Conservation (phyloP, 2,797 vertebrate genomes). For the Scyliorhinus canicula region DNA sequence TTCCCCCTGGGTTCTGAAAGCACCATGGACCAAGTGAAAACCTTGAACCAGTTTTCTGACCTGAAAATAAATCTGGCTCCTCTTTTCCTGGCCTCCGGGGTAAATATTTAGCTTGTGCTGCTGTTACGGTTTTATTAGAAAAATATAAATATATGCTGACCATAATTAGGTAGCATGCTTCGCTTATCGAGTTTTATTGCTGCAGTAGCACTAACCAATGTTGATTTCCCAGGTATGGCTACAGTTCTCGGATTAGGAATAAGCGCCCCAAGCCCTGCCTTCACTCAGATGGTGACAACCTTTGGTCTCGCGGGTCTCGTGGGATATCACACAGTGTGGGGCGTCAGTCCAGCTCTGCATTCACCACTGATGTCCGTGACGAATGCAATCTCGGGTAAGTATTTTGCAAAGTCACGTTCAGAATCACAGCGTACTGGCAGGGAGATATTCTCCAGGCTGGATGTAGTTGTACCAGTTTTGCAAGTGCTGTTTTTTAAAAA, state of each 20-base stretch:
- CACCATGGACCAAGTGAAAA: not conserved
- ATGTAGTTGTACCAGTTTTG: not conserved
- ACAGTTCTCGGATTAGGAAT: conserved; percentile 61
- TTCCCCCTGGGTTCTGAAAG: too few species aligned
- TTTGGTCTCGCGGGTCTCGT: conserved; percentile 70
- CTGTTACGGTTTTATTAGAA: not conserved
- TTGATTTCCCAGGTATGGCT: conserved; percentile 53
- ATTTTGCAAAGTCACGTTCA: not conserved
- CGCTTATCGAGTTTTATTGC: not conserved
- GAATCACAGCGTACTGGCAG: not conserved
- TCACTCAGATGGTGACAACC: conserved; percentile 69
- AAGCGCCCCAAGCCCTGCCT: conserved; percentile 62
- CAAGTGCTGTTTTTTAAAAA: not conserved
- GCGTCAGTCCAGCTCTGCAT: conserved; percentile 68
- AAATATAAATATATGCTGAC: not conserved
- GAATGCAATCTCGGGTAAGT: conserved; percentile 73
- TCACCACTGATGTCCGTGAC: conserved; percentile 74
- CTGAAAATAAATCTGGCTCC: not conserved
- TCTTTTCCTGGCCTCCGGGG: not conserved
- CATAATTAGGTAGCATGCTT: not conserved
- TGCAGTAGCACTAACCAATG: not conserved
- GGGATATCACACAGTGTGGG: conserved; percentile 68
- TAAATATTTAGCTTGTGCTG: not conserved
- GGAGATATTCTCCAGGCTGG: not conserved
- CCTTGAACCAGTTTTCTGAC: not conserved